Evolutionary conservation across 2,888 invertebrate species (phyloP), one percentile per base, ranked within the genome.

Genomic region (Spialia ferax): DNA sequence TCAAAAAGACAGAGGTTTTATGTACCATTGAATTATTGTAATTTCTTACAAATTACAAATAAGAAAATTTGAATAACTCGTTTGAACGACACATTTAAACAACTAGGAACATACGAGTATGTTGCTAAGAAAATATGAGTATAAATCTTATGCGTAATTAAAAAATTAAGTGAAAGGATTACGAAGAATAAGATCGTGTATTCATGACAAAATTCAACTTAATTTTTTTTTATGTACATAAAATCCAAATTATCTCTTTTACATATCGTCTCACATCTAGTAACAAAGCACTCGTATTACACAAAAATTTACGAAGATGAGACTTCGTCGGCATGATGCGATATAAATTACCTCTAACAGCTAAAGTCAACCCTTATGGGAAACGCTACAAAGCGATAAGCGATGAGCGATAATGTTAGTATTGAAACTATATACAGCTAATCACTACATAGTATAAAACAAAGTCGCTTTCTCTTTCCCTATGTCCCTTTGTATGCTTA

Each of bases 331-430:
- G 18, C 29, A 45, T 42, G 29, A 55, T 63, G 54, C 20, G 45
- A 23, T 42, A 55, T 63, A 63, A 63, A 63, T 55, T 63, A 8
- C 55, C 13, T 63, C 29, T 63, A 63, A 63, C 29, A 42, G 45
- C 55, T 20, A 15, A 45, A 26, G 63, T 63, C 55, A 55, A 63
- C 63, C 29, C 10, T 23, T 18, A 35, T 8, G 15, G 1, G 15
- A 13, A 11, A 11, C 18, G 1, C 0, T 7, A 38, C n/a, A 8
- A 8, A 20, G 8, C n/a, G 20, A 22, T 4, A 23, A 22, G 54
- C 54, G 42, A 45, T 32, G n/a, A 45, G 10, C 42, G n/a, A 54
- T 13, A 35, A 62, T 26, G 6, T n/a, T n/a, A n/a, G n/a, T n/a
- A n/a, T n/a, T n/a, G n/a, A n/a, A n/a, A n/a, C n/a, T n/a, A n/a